Evolutionary conservation across 2,797 vertebrate species (phyloP).

Genomic region (Diplodus puntazzo): DNA sequence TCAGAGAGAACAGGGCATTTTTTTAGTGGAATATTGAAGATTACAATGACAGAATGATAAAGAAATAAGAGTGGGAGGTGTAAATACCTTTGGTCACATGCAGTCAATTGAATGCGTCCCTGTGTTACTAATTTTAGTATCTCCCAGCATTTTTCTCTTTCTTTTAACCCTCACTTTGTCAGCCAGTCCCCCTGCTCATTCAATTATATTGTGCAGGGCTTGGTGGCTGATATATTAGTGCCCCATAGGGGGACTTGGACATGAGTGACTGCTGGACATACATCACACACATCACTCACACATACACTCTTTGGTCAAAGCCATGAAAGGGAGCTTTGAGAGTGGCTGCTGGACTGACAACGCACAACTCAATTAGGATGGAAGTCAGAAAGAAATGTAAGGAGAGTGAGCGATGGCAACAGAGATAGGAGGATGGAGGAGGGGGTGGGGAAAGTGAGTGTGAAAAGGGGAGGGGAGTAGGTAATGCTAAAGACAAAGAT

Average conservation of each 20-base stretch:
- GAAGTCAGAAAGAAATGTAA: slow-evolving; percentile 67
- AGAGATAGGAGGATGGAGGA: slow-evolving; percentile 8
- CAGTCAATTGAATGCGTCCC: slow-evolving; percentile 15
- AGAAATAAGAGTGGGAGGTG: slow-evolving; percentile 23
- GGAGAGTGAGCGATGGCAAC: slow-evolving; percentile 66
- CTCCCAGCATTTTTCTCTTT: slow-evolving; percentile 40
- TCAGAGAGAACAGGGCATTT: neutral
- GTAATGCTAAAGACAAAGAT: slow-evolving; percentile 7
- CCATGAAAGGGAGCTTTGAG: slow-evolving; percentile 68
- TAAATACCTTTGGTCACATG: neutral
- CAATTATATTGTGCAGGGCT: slow-evolving; percentile 64
- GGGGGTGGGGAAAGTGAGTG: neutral
- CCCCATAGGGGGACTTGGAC: slow-evolving; percentile 64
- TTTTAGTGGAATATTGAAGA: neutral
- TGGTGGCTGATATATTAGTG: slow-evolving; percentile 71
- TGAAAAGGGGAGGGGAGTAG: neutral
- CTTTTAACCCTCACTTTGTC: slow-evolving; percentile 54
- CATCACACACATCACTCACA: slow-evolving; percentile 76
- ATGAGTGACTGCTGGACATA: slow-evolving; percentile 76
- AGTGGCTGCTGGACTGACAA: slow-evolving; percentile 62
- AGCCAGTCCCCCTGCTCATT: slow-evolving; percentile 56
- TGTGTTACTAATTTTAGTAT: slow-evolving; percentile 53
- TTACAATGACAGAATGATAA: slow-evolving; percentile 9
- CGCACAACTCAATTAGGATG: slow-evolving; percentile 75
- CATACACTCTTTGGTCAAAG: slow-evolving; percentile 65